Evolutionary conservation across 2,113 vertebrate genomes (phyloP), one percentile per base, ranked within the genome.

Genomic region (Actenoides lindsayi): DNA sequence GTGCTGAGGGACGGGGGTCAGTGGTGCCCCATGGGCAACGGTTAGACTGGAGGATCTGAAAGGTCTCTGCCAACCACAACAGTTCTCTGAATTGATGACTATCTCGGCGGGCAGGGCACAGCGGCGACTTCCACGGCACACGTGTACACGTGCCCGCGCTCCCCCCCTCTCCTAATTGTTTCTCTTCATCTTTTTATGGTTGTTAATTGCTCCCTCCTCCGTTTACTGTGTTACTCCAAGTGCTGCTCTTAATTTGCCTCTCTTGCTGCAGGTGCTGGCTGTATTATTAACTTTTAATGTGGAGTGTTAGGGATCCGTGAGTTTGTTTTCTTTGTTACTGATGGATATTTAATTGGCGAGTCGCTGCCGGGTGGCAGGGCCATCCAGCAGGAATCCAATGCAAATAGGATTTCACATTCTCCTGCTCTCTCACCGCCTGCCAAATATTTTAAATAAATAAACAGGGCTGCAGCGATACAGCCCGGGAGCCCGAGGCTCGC

Each of bases 171-270:
- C 81, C 44, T 65, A 71, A 93, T 92, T 79, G 90, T 88, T 93
- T 73, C 97, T 87, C 91, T 89, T 93, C 93, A 67, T 96, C 95
- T 82, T 95, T 95, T 94, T 86, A 89, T 16, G 80, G 95, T 81
- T 94, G 89, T 88, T 98, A 98, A 98, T 98, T 97, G 97, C 98
- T 97, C 96, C 97, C 97, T 96, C 97, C 96, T 95, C 94, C 69
- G 56, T 83, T 95, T 96, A 94, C 97, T 25, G 81, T 88, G 95
- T 92, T 97, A 90, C 95, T 96, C 96, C 92, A 87, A 96, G 96
- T 74, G 96, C 96, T 95, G 96, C 96, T 97, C 96, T 96, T 95
- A 94, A 97, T 97, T 94, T 78, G 73, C 91, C 70, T 87, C 85
- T 78, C 77, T 89, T 95, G 98, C 97, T 97, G 97, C 97, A 98